Percentiles rank a stretch among this genome's conserved stretches.
These are phyloP conservation scores for Scytalopus superciliaris DNA, from an alignment of 2,113 vertebrate species.

Conservation along the genomic window DNA sequence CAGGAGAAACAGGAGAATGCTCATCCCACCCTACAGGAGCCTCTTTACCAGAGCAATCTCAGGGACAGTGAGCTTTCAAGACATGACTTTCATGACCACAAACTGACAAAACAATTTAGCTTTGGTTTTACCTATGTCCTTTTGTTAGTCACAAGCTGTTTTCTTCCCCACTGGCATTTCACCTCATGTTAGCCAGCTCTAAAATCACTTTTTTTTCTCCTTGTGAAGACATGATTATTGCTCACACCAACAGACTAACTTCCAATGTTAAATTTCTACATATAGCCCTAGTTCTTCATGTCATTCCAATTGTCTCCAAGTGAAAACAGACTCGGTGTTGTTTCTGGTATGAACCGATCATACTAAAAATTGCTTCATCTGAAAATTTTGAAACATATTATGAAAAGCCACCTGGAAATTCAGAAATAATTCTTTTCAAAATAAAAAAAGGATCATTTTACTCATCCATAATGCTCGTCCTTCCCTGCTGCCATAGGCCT, in stretches of 20 bases:
- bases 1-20: not conserved
- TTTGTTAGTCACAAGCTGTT: not conserved
- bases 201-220: not conserved
- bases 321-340: not conserved
- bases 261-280: not conserved
- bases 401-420: not conserved
- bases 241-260: not conserved
- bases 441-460: not conserved
- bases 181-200: not conserved
- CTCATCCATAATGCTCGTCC: not conserved
- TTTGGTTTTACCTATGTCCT: not conserved
- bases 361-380: not conserved
- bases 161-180: not conserved
- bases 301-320: not conserved
- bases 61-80: not conserved
- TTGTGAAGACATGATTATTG: not conserved
- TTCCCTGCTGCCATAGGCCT: not conserved
- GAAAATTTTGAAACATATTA: not conserved
- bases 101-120: not conserved
- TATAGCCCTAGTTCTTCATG: not conserved
- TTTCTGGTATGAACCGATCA: not conserved
- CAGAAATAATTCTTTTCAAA: not conserved
- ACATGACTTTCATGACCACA: not conserved
- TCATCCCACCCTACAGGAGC: not conserved
- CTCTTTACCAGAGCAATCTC: not conserved